A percentile compares a stretch with the other conserved stretches of the same genome.
These are phyloP conservation scores for Drosophila malerkotliana DNA, from an alignment of 1,140 invertebrate genomes.

Conservation along the genomic window DNA sequence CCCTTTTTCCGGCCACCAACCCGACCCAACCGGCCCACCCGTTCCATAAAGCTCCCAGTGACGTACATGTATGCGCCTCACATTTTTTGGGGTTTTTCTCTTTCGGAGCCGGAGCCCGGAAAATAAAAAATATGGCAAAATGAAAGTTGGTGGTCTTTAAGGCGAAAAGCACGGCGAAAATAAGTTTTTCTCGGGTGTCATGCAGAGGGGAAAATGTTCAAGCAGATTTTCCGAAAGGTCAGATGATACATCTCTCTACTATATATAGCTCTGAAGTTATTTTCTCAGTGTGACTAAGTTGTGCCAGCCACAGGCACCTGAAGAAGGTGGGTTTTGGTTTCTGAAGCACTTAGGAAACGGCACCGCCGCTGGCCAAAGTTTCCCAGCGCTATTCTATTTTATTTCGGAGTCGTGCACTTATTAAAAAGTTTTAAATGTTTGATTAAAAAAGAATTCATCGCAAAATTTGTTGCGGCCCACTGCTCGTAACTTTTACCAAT, in stretches of 20 bases:
- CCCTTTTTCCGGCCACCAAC: neutral
- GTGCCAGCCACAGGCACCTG: neutral
- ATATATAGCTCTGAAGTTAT: no score
- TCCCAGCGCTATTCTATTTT: slow-evolving; percentile 52
- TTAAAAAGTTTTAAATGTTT: slow-evolving; percentile 81
- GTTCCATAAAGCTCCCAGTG: slow-evolving; percentile 8
- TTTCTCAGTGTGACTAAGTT: slow-evolving; percentile 5
- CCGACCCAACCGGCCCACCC: neutral
- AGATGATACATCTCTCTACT: neutral
- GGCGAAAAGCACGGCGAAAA: slow-evolving; percentile 11
- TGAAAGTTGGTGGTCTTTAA: slow-evolving; percentile 33
- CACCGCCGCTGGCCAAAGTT: slow-evolving; percentile 42
- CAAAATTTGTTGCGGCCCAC: slow-evolving; percentile 60
- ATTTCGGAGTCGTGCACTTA: slow-evolving; percentile 50
- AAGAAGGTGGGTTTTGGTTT: neutral
- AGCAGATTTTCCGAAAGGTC: neutral
- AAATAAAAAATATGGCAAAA: slow-evolving; percentile 27
- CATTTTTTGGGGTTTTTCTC: slow-evolving; percentile 25
- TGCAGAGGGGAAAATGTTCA: slow-evolving; percentile 1
- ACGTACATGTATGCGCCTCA: slow-evolving; percentile 10
- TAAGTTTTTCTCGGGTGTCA: slow-evolving; percentile 36
- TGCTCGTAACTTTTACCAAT: slow-evolving; percentile 37
- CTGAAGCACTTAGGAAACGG: slow-evolving; percentile 41
- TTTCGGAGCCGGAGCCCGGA: slow-evolving; percentile 3
- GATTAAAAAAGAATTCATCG: slow-evolving; percentile 77